A percentile compares a stretch with the other conserved stretches of the same genome.
These are phyloP conservation scores for Anguilla japonica DNA, from an alignment of 2,113 vertebrate genomes.

Conservation along the genomic window DNA sequence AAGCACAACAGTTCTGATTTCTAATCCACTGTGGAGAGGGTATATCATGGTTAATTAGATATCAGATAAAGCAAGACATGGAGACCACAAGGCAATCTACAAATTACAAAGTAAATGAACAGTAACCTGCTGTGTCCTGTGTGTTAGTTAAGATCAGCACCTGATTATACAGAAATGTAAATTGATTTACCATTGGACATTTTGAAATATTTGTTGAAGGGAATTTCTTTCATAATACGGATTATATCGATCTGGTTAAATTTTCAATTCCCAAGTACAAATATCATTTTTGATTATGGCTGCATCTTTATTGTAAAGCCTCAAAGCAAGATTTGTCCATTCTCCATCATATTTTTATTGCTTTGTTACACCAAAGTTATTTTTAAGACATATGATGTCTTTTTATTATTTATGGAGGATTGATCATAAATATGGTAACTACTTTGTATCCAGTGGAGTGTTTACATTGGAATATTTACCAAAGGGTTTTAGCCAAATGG, in stretches of 20 bases:
- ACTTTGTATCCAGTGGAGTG: not conserved
- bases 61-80: conserved; percentile 56
- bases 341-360: not conserved
- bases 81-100: conserved; percentile 60
- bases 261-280: conserved; percentile 60
- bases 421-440: not conserved
- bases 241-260: conserved; percentile 80
- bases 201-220: conserved; percentile 72
- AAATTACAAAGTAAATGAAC: conserved; percentile 71
- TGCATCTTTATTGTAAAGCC: not conserved
- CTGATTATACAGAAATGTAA: conserved; percentile 76
- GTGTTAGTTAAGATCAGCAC: conserved; percentile 77
- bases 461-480: not conserved
- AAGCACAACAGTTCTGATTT: conserved; percentile 40
- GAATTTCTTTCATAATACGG: conserved; percentile 72
- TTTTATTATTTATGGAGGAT: not conserved
- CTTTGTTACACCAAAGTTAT: not conserved
- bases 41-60: conserved; percentile 53
- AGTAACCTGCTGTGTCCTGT: conserved; percentile 70
- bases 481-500: not conserved
- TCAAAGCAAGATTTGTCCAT: not conserved
- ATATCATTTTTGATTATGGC: conserved; percentile 28
- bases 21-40: not conserved
- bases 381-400: not conserved
- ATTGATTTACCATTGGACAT: conserved; percentile 75